Conservation (phyloP, 2,797 vertebrate genomes). For the Percopsis omiscomaycus region DNA sequence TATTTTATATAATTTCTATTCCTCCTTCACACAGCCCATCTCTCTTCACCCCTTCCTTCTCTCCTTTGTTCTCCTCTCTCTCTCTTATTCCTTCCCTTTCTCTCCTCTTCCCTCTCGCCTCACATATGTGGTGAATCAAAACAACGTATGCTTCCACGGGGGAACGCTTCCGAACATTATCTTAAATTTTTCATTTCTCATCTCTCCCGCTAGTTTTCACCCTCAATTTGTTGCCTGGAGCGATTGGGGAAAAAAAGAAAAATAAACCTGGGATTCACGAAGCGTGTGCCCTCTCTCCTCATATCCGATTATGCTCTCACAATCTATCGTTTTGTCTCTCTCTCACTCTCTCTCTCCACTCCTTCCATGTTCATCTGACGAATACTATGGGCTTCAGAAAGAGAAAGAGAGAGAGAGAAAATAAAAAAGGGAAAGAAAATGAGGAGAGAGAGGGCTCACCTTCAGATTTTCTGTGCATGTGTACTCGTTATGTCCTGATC, state of each 20-base stretch:
- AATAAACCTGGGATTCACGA: slow-evolving; percentile 65
- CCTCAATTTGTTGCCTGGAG: slow-evolving; percentile 71
- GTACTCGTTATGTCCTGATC: too few species aligned
- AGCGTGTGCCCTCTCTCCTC: slow-evolving; percentile 65
- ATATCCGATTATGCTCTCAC: slow-evolving; percentile 62
- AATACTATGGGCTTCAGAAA: background rate
- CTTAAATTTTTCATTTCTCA: slow-evolving; percentile 68
- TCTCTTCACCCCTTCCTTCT: background rate
- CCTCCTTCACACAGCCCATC: background rate
- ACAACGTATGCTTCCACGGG: slow-evolving; percentile 43
- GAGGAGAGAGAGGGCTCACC: background rate
- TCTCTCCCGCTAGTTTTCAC: slow-evolving; percentile 63
- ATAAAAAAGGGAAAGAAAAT: background rate
- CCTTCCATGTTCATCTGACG: slow-evolving; percentile 6
- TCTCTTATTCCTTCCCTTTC: slow-evolving; percentile 1
- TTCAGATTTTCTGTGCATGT: too few species aligned
- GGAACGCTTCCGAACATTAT: slow-evolving; percentile 64
- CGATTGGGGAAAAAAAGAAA: slow-evolving; percentile 38
- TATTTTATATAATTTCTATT: slow-evolving; percentile 1
- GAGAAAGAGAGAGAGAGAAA: background rate
- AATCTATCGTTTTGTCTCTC: slow-evolving; percentile 45
- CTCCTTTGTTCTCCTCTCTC: slow-evolving; percentile 3
- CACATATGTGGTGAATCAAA: slow-evolving; percentile 54
- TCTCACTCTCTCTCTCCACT: slow-evolving; percentile 39
- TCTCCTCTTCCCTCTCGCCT: slow-evolving; percentile 4